Base-by-base conservation (phyloP, 2,888 invertebrate species). In the Crossocerus cetratus region DNA sequence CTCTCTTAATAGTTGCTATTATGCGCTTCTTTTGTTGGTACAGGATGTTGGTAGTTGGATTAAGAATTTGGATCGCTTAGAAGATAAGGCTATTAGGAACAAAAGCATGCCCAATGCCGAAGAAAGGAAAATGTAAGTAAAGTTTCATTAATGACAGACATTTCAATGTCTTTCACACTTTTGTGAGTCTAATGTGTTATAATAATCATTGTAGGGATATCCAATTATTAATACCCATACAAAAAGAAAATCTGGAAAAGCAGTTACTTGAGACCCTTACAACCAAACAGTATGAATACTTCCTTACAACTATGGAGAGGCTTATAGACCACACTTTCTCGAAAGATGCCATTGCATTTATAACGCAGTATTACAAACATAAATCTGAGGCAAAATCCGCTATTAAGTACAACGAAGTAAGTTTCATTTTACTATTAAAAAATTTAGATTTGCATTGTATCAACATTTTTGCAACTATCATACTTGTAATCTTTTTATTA, bases 281-380 rank as follows among this genome's bases (percentile, higher is more conserved):
- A 32, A 1, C 32, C 32, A 3, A 32, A 32, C 32, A 32, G 32
- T 32, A 32, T 32, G 91, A 92, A 2, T 94, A 94, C 87, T 96
- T 98, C 86, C 90, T 94, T 65, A 89, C 91, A 69, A 93, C 95
- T 0, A 93, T 98, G 92, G 94, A 96, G 65, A 92, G 96, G 77
- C 90, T 98, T 59, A 88, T 91, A 11, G 90, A 92, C 4, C 93
- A 96, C 85, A 96, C 97, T 0, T 94, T 95, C 89, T 93, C 96
- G 0, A 93, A 94, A 80, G 92, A 91, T 84, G 91, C 91, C 42
- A 93, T 94, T 87, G 94, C 96, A 54, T 96, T 96, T 81, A 93
- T 98, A 83, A 92, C 94, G 80, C 92, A 93, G 76, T 96, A 93
- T 84, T 91, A 95, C 77, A 94, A 93, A 85, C 8, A 3, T 32